Evolutionary conservation across 2,888 invertebrate species (phyloP).

Genomic region (Timema podura): DNA sequence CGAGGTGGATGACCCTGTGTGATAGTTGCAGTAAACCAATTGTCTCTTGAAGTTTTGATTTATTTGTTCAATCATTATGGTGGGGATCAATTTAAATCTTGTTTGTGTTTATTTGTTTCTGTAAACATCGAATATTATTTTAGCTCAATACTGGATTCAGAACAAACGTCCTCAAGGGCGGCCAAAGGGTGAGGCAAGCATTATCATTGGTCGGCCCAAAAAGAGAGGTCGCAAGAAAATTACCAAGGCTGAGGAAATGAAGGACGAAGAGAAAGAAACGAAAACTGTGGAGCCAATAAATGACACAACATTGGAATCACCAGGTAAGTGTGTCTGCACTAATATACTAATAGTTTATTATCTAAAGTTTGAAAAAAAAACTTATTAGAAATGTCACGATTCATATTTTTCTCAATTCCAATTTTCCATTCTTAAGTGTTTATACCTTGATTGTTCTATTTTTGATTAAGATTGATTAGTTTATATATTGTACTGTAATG

Average conservation of each 20-base stretch:
- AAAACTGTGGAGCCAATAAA: too few relatives aligned
- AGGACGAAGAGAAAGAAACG: too few relatives aligned
- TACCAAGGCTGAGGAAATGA: too few relatives aligned
- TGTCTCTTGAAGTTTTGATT: not conserved
- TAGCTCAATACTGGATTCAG: slow-evolving; percentile 32
- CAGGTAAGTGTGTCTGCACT: slow-evolving; percentile 4
- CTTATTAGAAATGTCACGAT: too few relatives aligned
- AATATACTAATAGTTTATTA: not conserved
- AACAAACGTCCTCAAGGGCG: slow-evolving; percentile 42
- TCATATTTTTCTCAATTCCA: too few relatives aligned
- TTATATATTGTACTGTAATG: too few relatives aligned
- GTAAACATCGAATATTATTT: not conserved
- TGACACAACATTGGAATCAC: slow-evolving; percentile 17
- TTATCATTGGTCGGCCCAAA: slow-evolving; percentile 42
- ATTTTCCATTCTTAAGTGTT: too few relatives aligned
- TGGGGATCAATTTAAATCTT: not conserved
- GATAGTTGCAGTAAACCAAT: too few relatives aligned
- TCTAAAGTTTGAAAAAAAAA: slow-evolving; percentile 4
- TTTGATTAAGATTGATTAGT: too few relatives aligned
- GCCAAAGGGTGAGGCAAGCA: slow-evolving; percentile 44
- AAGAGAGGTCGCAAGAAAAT: slow-evolving; percentile 25
- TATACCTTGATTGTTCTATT: too few relatives aligned
- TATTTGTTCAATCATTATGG: not conserved
- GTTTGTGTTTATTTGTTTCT: not conserved
- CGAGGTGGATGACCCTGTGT: too few relatives aligned